Base-by-base conservation (phyloP, 2,888 invertebrate species). In the Escarpia spicata region DNA sequence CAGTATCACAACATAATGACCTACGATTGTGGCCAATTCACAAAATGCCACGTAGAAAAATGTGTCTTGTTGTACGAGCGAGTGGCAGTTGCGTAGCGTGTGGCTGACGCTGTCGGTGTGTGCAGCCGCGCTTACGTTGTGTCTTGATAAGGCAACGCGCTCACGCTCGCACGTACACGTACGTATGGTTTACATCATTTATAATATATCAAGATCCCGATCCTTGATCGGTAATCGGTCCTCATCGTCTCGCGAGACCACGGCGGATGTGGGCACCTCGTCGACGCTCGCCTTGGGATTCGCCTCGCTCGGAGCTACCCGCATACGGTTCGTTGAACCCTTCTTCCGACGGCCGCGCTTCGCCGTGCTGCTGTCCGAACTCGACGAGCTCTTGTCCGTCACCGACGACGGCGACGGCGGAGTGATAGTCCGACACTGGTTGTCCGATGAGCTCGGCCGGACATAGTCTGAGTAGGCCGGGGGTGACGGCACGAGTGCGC, bases 151-250 rank as follows among this genome's bases (percentile, higher is more conserved):
- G 60, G 60, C 26, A 60, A 52, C 52, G 12, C 52, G 52, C 52
- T 92, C 91, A 93, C 58, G 58, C 90, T 37, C 37, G 45, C 45
- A 45, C 45, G 45, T 45, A 45, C 45, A 19, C 60, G 60, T 19
- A 15, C 4, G 60, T 90, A 26, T 60, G 60, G 37, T 92, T 92
- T 60, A 60, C 60, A 2, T 10, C 60, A 60, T 1, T 95, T 94
- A 96, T 93, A 96, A 94, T 92, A 95, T 95, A 93, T 96, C 96
- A 45, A 96, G 93, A 93, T 96, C 96, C 92, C 95, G 94, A 92
- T 96, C 95, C 93, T 95, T 95, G 43, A 95, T 93, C 58, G 94
- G 95, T 91, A 95, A 93, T 45, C 95, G 93, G 10, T 95, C 95
- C 90, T 95, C 95, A 92, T 93, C 93, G 37, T 90, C 58, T 8